These are phyloP conservation scores for Eutrigla gurnardus DNA, from an alignment of 2,797 vertebrate genomes.

Conservation along the genomic window DNA sequence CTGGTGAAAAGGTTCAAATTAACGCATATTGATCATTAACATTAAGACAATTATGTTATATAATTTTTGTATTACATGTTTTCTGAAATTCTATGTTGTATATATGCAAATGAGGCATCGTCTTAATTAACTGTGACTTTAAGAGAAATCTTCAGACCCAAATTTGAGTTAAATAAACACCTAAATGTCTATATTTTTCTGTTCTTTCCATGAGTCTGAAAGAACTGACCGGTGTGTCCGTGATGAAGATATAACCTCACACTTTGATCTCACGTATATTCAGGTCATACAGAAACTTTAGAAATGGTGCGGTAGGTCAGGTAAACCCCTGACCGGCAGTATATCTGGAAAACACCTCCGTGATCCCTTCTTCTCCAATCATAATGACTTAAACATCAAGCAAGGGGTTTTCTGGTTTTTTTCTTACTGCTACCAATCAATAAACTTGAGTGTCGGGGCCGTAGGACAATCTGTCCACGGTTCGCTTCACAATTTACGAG, in stretches of 20 bases:
- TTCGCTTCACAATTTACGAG: conserved; percentile 22
- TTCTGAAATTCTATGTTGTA: background rate
- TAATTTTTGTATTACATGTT: background rate
- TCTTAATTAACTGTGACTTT: no score
- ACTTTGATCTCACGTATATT: background rate
- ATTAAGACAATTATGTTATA: background rate
- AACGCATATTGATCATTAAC: background rate
- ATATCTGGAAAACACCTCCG: conserved; percentile 1
- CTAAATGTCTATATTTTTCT: background rate
- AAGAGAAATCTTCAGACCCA: background rate
- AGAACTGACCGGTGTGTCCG: background rate
- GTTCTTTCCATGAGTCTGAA: background rate
- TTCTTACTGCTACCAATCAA: conserved; percentile 26
- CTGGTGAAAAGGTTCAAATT: no score
- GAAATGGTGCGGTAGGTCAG: background rate
- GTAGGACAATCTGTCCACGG: conserved; percentile 15
- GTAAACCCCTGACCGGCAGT: background rate
- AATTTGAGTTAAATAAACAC: background rate
- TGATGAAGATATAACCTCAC: background rate
- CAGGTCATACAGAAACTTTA: background rate
- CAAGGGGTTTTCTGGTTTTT: background rate
- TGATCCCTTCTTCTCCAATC: background rate
- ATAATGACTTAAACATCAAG: conserved; percentile 8
- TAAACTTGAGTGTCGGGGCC: conserved; percentile 9
- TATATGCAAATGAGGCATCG: background rate